A percentile compares a stretch with the other conserved stretches of the same genome.
Evolutionary conservation across 2,888 invertebrate genomes (phyloP).

Genomic region (Aspidiotus rigidus): DNA sequence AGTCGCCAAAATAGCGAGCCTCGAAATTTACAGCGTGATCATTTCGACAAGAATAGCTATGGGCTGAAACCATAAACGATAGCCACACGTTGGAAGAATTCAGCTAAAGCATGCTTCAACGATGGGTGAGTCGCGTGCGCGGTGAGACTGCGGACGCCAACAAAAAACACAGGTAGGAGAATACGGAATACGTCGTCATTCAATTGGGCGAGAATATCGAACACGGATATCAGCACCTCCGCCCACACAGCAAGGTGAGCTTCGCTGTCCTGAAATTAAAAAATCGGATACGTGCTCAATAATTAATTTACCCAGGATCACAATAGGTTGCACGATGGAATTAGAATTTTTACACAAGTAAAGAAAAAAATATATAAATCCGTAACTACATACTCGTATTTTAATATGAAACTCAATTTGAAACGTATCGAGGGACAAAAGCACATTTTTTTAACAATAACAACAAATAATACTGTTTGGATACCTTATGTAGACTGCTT

Average conservation of each 20-base stretch:
- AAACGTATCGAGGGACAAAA: not conserved
- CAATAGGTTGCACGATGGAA: too few relatives aligned
- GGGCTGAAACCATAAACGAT: conserved; percentile 45
- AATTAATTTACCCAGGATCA: too few relatives aligned
- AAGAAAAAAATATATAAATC: not conserved
- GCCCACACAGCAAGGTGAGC: conserved; percentile 71
- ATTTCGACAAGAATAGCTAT: conserved; percentile 29
- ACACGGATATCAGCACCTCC: conserved; percentile 73
- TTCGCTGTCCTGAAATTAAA: conserved; percentile 61
- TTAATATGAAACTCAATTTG: too few relatives aligned
- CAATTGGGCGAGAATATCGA: conserved; percentile 55
- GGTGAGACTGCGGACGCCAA: conserved; percentile 50
- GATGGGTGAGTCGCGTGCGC: conserved; percentile 50
- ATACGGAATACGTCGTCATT: conserved; percentile 48
- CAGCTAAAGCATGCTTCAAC: conserved; percentile 50
- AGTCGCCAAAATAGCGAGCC: too few relatives aligned
- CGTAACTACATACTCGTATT: too few relatives aligned
- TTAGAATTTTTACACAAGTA: not conserved
- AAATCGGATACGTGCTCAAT: not conserved
- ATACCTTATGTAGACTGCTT: conserved; percentile 70
- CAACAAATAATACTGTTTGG: too few relatives aligned
- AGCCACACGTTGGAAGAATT: conserved; percentile 49
- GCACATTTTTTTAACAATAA: not conserved
- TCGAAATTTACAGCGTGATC: too few relatives aligned
- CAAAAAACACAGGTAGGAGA: conserved; percentile 51